Base-by-base conservation (phyloP, 1,140 invertebrate species). In the Gryon sp. region DNA sequence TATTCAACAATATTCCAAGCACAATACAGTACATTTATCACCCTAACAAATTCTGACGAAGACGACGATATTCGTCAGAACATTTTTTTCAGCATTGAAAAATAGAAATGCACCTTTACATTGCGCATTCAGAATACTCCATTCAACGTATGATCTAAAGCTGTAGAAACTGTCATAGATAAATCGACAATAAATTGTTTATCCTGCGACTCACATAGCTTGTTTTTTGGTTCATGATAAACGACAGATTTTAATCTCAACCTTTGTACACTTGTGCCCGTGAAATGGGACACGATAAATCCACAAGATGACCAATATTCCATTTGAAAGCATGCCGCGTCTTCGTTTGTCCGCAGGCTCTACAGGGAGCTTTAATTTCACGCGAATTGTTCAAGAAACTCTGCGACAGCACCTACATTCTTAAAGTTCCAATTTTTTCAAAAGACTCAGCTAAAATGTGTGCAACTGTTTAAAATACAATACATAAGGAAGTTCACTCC, bases 271-370 rank as follows among this genome's bases (percentile, higher is more conserved):
- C 16, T 63, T 55, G 48, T 55, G 40, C 34, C 66, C 36, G 57
- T 57, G 53, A 60, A 77, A 77, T 72, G 45, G 60, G 46, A 62
- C 34, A 36, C 66, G 34, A 73, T 78, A 78, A 78, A 78, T 78
- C 55, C 46, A 34, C 62, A 52, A 55, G 62, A 68, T 68, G 68
- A 40, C 62, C 62, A 22, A 78, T 73, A 78, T 73, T 78, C 62
- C 68, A 78, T 73, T 78, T 57, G 75, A 73, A 72, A 73, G 57
- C 62, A 34, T n/a, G 18, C 59, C 38, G 60, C 66, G 55, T 77
- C 75, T 77, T 77, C 55, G 40, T 77, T 77, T 66, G 66, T 72
- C 66, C 66, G 66, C 66, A 55, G 12, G 16, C 36, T 72, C 75
- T 41, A 38, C 24, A 40, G 53, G 62, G 60, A 66, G 40, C 26